Evolutionary conservation across 1,140 invertebrate genomes (phyloP).

Genomic region (Drosophila sucinea): DNA sequence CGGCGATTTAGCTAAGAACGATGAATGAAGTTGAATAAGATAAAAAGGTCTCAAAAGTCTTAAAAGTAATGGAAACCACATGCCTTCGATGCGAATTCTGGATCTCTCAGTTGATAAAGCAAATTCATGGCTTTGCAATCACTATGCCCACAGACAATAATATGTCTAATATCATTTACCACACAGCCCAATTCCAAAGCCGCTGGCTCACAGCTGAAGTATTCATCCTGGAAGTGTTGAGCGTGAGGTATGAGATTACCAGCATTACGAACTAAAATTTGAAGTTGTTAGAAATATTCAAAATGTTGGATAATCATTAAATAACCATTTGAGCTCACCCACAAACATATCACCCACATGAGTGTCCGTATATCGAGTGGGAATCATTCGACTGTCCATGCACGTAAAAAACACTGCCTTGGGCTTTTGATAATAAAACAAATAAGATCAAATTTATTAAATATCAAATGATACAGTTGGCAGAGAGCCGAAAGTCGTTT

Average conservation of each 20-base stretch:
- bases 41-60: neutral
- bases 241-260: conserved; percentile 96
- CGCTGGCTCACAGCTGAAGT: conserved; percentile 96
- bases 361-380: conserved; percentile 96
- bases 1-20: conserved; percentile 88
- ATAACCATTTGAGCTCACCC: conserved; percentile 85
- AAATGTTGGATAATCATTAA: conserved; percentile 19
- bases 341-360: conserved; percentile 99
- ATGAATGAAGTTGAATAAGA: neutral
- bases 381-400: conserved; percentile 98
- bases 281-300: conserved; percentile 26
- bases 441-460: conserved; percentile 46
- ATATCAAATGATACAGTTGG: conserved; percentile 53
- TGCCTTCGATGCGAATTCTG: conserved; percentile 89
- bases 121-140: conserved; percentile 99
- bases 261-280: conserved; percentile 92
- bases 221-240: conserved; percentile 93
- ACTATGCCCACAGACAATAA: conserved; percentile 98
- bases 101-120: conserved; percentile 91
- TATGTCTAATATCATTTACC: conserved; percentile 95
- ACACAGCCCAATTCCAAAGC: conserved; percentile 96
- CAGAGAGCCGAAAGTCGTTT: conserved; percentile 39
- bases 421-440: conserved; percentile 86
- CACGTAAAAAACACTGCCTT: conserved; percentile 98
- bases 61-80: conserved; percentile 16